Evolutionary conservation across 2,797 vertebrate species (phyloP), one percentile per base, ranked within the genome.

Genomic region (Spheniscus humboldti): DNA sequence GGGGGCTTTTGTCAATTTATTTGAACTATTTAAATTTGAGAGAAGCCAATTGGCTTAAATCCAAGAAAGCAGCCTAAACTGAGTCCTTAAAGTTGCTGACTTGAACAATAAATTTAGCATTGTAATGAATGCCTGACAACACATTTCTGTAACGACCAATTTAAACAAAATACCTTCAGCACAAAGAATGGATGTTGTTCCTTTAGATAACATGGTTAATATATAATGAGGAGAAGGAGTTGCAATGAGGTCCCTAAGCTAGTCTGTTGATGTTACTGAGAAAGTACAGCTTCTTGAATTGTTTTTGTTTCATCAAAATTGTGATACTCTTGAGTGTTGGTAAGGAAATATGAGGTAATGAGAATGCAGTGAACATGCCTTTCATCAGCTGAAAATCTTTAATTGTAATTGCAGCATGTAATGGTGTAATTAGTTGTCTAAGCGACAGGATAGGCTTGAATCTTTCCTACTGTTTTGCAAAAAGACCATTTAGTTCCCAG

Each of bases 321-420:
- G 95, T 94, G 88, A 97, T 96, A 94, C 77, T 97, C 97, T 94
- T 88, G 95, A 97, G 94, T 86, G 88, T 80, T 97, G 88, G 93
- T 92, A 97, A 97, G 92, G 94, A 98, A 98, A 97, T 97, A 97
- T 85, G 97, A 97, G 95, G 90, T 98, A 98, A 98, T 95, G 96
- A 98, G 95, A 96, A 97, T 88, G 90, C 91, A 96, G 67, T 24
- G 94, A 98, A 97, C 91, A 97, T 92, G 93, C 69, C 90, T 97
- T 98, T 98, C 98, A 98, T 98, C 97, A 97, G 88, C 95, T 98
- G 96, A 98, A 98, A 98, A 97, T 98, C 97, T 97, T 98, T 97
- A 98, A 98, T 98, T 98, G 96, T 98, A 98, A 98, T 98, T 98
- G 98, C 98, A 97, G 94, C 82, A 96, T 96, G 96, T 97, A 98